Base-by-base conservation (phyloP, 1,140 invertebrate genomes). In the Luehdorfia chinensis region DNA sequence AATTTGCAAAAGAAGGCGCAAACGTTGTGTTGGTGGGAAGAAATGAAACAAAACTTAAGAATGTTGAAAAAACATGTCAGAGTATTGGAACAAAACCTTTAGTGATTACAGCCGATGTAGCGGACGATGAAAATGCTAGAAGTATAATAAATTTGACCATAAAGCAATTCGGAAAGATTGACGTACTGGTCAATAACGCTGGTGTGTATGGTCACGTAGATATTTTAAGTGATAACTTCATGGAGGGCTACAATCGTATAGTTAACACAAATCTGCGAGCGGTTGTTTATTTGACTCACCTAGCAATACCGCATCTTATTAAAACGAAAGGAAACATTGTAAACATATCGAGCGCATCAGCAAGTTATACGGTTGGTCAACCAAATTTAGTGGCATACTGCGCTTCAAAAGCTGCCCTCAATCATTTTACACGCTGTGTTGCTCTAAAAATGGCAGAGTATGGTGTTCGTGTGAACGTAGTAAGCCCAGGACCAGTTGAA, bases 181-280 rank as follows among this genome's bases (percentile, higher is more conserved):
- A 93, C 70, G 77, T 92, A 28, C 65, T 93, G 13, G 80, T 95
- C 0, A 95, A 95, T 62, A 93, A 92, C 87, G 93, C 93, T 44
- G 94, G 93, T n/a, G 78, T 73, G 11, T 92, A 93, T 68, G 7
- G 34, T 8, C 92, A 27, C 4, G 19, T 41, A 11, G 48, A 47
- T 5, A 39, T 39, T 27, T 16, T 15, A n/a, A 27, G 13, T 27
- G 14, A 39, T 4, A 37, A 44, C 14, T 37, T 50, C 21, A 27
- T 58, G 25, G 28, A 49, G 12, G 15, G 11, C 1, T 55, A 46
- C 25, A 55, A 55, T 48, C 33, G 18, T 8, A 9, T 47, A 2
- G 48, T 52, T 8, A 55, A 37, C 0, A 27, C 21, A 0, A 95
- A 95, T 76, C 90, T 94, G 2, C 37, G 49, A 8, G 19, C 44